Evolutionary conservation across 2,797 vertebrate species (phyloP), one percentile per base, ranked within the genome.

Genomic region (Gymnothorax javanicus): DNA sequence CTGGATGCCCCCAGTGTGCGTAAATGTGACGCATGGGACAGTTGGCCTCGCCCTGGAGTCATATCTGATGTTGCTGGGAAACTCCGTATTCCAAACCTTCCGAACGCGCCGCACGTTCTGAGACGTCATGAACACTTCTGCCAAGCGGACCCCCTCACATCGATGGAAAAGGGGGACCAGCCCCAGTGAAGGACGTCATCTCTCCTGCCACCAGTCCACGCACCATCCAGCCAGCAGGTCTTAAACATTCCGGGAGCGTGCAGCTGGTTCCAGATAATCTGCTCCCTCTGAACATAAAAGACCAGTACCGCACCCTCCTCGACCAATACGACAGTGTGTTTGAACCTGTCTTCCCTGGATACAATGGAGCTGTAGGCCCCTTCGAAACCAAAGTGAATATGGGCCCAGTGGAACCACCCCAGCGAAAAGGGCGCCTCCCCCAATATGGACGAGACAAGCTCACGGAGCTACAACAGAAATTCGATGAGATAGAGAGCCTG

Each of bases 381-480:
- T n/a, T n/a, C n/a, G n/a, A n/a, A n/a, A n/a, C n/a, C n/a, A 64
- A 20, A 20, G 60, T 64, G 17, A 64, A 64, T 64, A 64, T 64
- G 60, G 60, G 60, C 17, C 60, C 3, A 8, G 60, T 64, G 60
- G 60, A 64, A 64, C 60, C 60, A 64, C 60, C 60, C 60, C 9
- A 64, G 17, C 9, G 17, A 3, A 64, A 64, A 20, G 60, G 60
- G 60, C 60, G 17, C 11, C 60, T 64, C 3, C 60, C 60, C 11
- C 60, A 64, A 20, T 64, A 64, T 12, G 60, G 60, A 64, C 17
- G 79, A 50, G 79, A 82, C 79, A 82, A 50, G 23, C 79, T 82
- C 27, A 82, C 33, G 2, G 79, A 82, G 79, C 43, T 82, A 20
- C 79, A 82, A 82, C 79, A 43, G 8, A 43, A 9, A 25, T 69